These are phyloP conservation scores for Eulimnadia texana DNA, from an alignment of 1,140 invertebrate species.

Conservation along the genomic window DNA sequence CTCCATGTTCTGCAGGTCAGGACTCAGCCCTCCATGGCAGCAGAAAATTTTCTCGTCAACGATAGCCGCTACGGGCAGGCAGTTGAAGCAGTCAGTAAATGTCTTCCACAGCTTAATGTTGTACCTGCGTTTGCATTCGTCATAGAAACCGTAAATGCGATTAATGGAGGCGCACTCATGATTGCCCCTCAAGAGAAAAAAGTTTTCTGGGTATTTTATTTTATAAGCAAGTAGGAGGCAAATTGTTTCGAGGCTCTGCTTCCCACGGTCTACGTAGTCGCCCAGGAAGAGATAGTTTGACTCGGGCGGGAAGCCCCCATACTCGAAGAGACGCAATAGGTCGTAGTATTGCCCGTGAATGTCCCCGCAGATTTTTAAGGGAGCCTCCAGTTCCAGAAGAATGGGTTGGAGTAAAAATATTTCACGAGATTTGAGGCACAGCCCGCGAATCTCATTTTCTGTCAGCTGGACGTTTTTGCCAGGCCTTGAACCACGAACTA, in stretches of 20 bases:
- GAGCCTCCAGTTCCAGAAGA: constrained; percentile 93
- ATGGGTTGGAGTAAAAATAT: constrained; percentile 99
- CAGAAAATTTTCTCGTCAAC: constrained; percentile 98
- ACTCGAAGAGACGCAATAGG: constrained; percentile 38
- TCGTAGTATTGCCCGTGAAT: constrained; percentile 44
- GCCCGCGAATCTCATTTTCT: constrained; percentile 83
- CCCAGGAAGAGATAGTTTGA: constrained; percentile 38
- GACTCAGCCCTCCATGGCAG: constrained; percentile 84
- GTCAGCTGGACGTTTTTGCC: constrained; percentile 94
- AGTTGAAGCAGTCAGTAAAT: constrained; percentile 60
- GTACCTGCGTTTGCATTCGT: constrained; percentile 42
- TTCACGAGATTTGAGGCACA: constrained; percentile 91
- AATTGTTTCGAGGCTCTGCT: constrained; percentile 37
- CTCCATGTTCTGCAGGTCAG: constrained; percentile 83
- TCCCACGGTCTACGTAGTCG: constrained; percentile 36
- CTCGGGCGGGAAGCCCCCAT: constrained; percentile 37
- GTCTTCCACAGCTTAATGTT: constrained; percentile 60
- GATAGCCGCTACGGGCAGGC: constrained; percentile 51
- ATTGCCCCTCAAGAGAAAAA: constrained; percentile 49
- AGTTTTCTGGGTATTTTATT: constrained; percentile 47
- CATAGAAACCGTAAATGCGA: constrained; percentile 30
- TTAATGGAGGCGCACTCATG: constrained; percentile 50
- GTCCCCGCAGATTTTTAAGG: constrained; percentile 91
- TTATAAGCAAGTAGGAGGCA: constrained; percentile 45
- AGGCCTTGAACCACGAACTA: constrained; percentile 88